These are phyloP conservation scores for Naja naja DNA, from an alignment of 2,113 vertebrate species.

Conservation along the genomic window DNA sequence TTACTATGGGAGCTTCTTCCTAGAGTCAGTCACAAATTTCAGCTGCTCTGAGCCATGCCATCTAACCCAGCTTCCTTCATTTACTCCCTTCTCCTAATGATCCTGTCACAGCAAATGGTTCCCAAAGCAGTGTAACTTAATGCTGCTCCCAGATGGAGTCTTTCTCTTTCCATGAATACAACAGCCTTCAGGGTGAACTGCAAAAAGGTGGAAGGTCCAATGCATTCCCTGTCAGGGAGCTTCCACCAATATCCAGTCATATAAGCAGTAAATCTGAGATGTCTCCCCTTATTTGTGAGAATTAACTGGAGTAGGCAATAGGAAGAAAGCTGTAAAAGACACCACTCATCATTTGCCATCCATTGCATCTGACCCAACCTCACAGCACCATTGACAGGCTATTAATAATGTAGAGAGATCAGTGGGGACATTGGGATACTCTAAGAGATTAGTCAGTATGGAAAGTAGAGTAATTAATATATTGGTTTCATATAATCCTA, in stretches of 20 bases:
- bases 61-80: background rate
- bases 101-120: background rate
- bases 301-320: background rate
- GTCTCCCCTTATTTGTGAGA: background rate
- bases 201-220: background rate
- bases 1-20: background rate
- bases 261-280: background rate
- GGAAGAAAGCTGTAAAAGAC: background rate
- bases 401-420: constrained; percentile 13
- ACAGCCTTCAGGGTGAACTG: background rate
- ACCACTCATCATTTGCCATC: background rate
- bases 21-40: background rate
- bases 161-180: background rate
- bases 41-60: background rate
- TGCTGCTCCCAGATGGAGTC: constrained; percentile 7
- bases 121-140: background rate
- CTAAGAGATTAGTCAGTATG: constrained; percentile 24
- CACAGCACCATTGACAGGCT: background rate
- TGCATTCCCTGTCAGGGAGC: background rate
- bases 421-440: constrained; percentile 18
- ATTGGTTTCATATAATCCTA: background rate
- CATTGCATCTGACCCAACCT: constrained; percentile 27
- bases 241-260: constrained; percentile 6
- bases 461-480: constrained; percentile 50
- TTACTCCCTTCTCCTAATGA: background rate